Evolutionary conservation across 2,113 vertebrate genomes (phyloP).

Genomic region (Varanus komodoensis): DNA sequence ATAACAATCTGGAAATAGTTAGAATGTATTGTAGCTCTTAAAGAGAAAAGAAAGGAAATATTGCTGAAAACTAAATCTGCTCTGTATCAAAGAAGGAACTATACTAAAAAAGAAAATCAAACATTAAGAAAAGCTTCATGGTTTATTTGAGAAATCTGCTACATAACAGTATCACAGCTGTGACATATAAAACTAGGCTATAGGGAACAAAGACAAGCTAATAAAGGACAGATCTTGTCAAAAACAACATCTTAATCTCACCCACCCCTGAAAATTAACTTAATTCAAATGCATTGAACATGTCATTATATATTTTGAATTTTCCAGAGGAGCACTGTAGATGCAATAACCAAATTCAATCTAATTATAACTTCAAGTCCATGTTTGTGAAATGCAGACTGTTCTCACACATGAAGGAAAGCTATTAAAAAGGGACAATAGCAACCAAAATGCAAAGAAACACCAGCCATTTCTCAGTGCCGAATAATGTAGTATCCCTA

Average conservation of each 20-base stretch:
- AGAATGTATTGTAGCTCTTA: conserved; percentile 69
- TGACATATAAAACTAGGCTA: conserved; percentile 42
- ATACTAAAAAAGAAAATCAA: conserved; percentile 54
- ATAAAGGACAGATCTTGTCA: conserved; percentile 65
- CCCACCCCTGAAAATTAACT: conserved; percentile 40
- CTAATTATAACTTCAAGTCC: conserved; percentile 1
- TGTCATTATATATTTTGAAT: conserved; percentile 21
- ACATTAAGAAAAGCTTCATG: conserved; percentile 17
- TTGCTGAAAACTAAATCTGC: conserved; percentile 70
- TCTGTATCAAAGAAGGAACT: conserved; percentile 77
- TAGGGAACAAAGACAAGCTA: conserved; percentile 61
- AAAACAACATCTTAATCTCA: conserved; percentile 60
- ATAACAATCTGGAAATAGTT: conserved; percentile 79
- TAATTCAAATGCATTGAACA: conserved; percentile 43
- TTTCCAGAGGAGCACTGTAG: background rate
- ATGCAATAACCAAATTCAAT: conserved; percentile 12
- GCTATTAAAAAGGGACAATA: conserved; percentile 2
- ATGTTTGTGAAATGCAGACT: background rate
- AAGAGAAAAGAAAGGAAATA: conserved; percentile 56
- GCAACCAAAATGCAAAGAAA: conserved; percentile 25
- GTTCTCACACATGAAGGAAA: background rate
- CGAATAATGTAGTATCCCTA: conserved; percentile 45
- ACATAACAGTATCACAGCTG: conserved; percentile 57
- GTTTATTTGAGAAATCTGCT: conserved; percentile 64
- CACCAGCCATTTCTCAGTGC: conserved; percentile 25